These are phyloP conservation scores for Heloderma charlesbogerti DNA, from an alignment of 2,113 vertebrate species.

Conservation along the genomic window DNA sequence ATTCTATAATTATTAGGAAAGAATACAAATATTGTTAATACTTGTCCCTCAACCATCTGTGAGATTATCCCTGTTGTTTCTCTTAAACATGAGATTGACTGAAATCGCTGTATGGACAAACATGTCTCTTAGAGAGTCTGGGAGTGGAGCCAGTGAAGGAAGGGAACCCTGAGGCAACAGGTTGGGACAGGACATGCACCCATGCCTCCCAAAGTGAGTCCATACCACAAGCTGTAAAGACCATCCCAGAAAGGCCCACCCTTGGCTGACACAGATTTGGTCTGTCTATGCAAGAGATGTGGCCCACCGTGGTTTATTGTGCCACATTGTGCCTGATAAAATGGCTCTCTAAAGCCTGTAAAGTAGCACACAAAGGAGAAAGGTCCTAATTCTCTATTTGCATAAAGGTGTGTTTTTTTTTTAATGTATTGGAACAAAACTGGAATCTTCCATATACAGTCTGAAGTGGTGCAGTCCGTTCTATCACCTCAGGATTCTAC, in stretches of 20 bases:
- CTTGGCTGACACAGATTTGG: background rate
- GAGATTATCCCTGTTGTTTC: background rate
- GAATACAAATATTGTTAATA: background rate
- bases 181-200: background rate
- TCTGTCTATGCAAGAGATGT: background rate
- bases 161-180: no score
- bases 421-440: background rate
- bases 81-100: background rate
- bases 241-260: background rate
- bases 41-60: background rate
- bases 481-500: background rate
- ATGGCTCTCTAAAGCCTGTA: background rate
- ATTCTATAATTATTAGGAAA: conserved; percentile 57
- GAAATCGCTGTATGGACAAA: background rate
- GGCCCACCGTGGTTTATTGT: background rate
- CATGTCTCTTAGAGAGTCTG: background rate
- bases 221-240: background rate
- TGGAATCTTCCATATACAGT: background rate
- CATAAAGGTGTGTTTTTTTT: background rate
- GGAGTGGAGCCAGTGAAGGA: background rate
- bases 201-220: no score
- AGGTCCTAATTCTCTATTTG: background rate
- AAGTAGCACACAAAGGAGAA: background rate
- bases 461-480: background rate
- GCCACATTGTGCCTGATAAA: background rate